These are phyloP conservation scores for Hybos culiciformis DNA, from an alignment of 2,888 invertebrate genomes.

Conservation along the genomic window DNA sequence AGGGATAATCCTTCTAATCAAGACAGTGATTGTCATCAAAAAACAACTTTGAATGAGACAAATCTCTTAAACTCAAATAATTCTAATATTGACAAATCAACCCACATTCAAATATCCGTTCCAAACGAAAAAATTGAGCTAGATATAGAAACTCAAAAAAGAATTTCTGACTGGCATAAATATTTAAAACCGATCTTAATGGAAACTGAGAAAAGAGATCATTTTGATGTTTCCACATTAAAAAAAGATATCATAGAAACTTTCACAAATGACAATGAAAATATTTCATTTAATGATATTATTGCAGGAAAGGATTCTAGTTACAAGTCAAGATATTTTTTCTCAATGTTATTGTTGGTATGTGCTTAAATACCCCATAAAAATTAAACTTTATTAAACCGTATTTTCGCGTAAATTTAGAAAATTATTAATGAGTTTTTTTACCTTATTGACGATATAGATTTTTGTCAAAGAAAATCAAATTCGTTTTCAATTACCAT, in stretches of 20 bases:
- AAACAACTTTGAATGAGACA: too few species aligned
- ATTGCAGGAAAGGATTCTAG: constrained; percentile 24
- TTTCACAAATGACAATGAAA: constrained; percentile 13
- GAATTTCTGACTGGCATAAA: constrained; percentile 27
- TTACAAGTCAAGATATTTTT: constrained; percentile 24
- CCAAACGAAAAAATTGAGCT: not conserved
- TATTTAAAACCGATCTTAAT: constrained; percentile 27
- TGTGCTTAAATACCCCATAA: not conserved
- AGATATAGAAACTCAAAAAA: constrained; percentile 13
- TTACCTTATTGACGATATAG: too few species aligned
- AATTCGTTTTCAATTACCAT: too few species aligned
- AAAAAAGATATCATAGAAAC: constrained; percentile 27
- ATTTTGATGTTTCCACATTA: constrained; percentile 28
- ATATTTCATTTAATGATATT: constrained; percentile 21
- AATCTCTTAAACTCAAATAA: too few species aligned
- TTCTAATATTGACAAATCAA: too few species aligned
- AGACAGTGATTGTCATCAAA: too few species aligned
- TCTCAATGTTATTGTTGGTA: constrained; percentile 28
- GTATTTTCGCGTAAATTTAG: too few species aligned
- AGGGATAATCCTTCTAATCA: too few species aligned
- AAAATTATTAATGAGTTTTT: too few species aligned
- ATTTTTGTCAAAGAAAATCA: too few species aligned
- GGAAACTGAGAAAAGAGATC: constrained; percentile 27
- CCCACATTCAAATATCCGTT: too few species aligned
- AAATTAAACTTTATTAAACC: not conserved